A percentile compares a stretch with the other conserved stretches of the same genome.
Evolutionary conservation across 2,113 vertebrate species (phyloP).

Genomic region (Parus major): DNA sequence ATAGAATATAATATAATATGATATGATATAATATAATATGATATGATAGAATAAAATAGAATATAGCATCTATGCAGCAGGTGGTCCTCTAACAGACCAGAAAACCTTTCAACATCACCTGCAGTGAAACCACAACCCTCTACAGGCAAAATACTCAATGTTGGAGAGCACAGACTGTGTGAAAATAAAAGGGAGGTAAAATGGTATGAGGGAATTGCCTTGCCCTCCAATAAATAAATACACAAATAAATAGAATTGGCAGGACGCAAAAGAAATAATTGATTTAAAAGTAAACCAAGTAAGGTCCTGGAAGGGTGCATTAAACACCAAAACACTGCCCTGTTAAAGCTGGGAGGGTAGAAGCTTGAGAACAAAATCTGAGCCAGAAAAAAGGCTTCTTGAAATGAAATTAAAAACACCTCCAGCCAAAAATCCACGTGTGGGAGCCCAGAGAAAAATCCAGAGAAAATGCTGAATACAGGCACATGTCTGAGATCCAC

Average conservation of each 20-base stretch:
- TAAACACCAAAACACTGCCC: rapidly evolving
- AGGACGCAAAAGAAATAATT: not conserved
- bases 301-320: not conserved
- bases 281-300: not conserved
- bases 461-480: not conserved
- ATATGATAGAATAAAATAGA: too few relatives aligned
- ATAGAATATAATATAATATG: too few relatives aligned
- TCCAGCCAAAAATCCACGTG: not conserved
- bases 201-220: not conserved
- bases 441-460: not conserved
- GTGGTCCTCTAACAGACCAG: not conserved
- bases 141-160: not conserved
- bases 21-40: too few relatives aligned
- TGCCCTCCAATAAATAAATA: rapidly evolving
- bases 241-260: not conserved
- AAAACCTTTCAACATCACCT: not conserved
- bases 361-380: not conserved
- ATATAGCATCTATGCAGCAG: not conserved
- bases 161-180: not conserved
- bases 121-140: not conserved
- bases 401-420: not conserved
- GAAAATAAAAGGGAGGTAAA: not conserved
- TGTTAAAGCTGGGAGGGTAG: rapidly evolving
- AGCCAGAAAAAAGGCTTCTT: not conserved
- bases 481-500: not conserved